Percentiles rank a stretch among this genome's conserved stretches.
Evolutionary conservation across 1,140 invertebrate genomes (phyloP).

Genomic region (Dendroctonus valens): DNA sequence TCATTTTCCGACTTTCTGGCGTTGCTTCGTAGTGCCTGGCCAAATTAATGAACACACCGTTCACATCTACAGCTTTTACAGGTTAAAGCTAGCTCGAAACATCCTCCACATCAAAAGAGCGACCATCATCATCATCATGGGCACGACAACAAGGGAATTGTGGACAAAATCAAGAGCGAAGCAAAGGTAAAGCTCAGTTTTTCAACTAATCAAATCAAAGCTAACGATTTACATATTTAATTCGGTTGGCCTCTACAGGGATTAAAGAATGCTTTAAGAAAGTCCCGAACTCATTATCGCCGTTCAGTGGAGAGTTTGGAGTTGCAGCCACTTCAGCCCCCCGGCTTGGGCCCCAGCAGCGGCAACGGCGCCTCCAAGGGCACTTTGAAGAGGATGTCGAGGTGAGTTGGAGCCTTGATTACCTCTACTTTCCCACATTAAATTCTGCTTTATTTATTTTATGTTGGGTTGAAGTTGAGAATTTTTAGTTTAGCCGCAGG

Average conservation of each 20-base stretch:
- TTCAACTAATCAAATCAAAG: not conserved
- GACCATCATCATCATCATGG: slow-evolving; percentile 38
- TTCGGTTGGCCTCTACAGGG: slow-evolving; percentile 45
- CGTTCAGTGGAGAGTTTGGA: slow-evolving; percentile 65
- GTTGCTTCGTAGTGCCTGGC: slow-evolving; percentile 28
- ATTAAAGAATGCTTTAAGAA: slow-evolving; percentile 57
- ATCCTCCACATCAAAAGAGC: slow-evolving; percentile 46
- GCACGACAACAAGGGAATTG: slow-evolving; percentile 61
- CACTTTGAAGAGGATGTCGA: slow-evolving; percentile 65
- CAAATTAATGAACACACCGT: slow-evolving; percentile 26
- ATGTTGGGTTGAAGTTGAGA: no score
- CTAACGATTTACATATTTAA: not conserved
- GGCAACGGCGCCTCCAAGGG: slow-evolving; percentile 51
- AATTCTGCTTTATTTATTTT: no score
- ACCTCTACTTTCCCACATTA: not conserved
- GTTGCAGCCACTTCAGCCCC: slow-evolving; percentile 60
- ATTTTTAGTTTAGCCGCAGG: no score
- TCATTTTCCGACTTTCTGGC: slow-evolving; percentile 8
- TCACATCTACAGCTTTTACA: slow-evolving; percentile 34
- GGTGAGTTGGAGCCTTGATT: slow-evolving; percentile 34
- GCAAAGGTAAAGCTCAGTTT: slow-evolving; percentile 61
- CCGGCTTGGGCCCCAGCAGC: slow-evolving; percentile 21
- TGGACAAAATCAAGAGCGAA: slow-evolving; percentile 78
- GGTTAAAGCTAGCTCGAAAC: slow-evolving; percentile 34
- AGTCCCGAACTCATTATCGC: slow-evolving; percentile 55